Base-by-base conservation (phyloP, 2,113 vertebrate genomes). In the Tragulus kanchil region DNA sequence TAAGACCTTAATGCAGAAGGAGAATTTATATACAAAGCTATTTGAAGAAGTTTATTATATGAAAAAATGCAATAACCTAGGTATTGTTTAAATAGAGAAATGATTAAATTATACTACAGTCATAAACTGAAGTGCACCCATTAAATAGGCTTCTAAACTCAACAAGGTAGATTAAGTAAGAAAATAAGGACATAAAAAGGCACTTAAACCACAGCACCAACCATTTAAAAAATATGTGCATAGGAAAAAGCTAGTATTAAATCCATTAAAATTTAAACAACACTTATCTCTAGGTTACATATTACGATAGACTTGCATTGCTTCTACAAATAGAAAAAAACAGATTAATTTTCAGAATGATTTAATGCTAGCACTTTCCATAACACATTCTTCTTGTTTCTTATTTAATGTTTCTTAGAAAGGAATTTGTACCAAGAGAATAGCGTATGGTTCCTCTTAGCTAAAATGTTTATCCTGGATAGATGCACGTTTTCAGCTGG, bases 271-370 rank as follows among this genome's bases (percentile, higher is more conserved):
- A 71, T n/a, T 16, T 69, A 62, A 88, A 48, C 6, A 67, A 36
- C 23, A 50, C 31, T 79, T 54, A 59, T 36, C 62, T 90, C 28
- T 86, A 52, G 11, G 4, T 54, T 90, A 3, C 26, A 85, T 28
- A 36, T 8, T 42, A 61, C 5, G 54, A 71, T 78, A 84, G 26
- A 87, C 2, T 81, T 88, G 3, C 12, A 52, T 81, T 91, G 83
- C 28, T 92, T 96, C 92, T 87, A 65, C 28, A 96, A 81, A 84
- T 42, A 86, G 36, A 78, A 28, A 84, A 96, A 56, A 90, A 54
- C 16, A 67, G 10, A 56, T 23, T 73, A 3, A 19, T 45, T 93
- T 61, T 36, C 13, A 14, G 69, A 86, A 54, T 89, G 26, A 54
- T 91, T 84, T 84, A 87, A 78, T 52, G 83, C 56, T 36, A 92